A percentile compares a stretch with the other conserved stretches of the same genome.
Conservation (phyloP, 2,888 invertebrate species). For the Netelia fuscicornis region DNA sequence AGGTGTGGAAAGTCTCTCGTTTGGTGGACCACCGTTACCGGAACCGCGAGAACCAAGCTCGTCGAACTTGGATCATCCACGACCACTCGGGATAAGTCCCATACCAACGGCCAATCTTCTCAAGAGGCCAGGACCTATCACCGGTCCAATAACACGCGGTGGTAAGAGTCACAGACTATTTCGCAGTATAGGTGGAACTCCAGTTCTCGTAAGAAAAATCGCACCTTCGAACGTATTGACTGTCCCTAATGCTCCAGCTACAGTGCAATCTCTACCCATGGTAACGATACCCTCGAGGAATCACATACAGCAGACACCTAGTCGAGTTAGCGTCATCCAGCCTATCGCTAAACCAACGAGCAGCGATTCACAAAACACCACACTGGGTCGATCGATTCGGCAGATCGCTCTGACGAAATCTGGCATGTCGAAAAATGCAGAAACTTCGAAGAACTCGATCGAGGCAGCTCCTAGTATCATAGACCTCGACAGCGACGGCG, state of each 20-base stretch:
- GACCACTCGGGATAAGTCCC: slow-evolving; percentile 69
- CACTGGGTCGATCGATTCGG: slow-evolving; percentile 20
- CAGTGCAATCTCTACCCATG: slow-evolving; percentile 69
- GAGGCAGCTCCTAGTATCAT: slow-evolving; percentile 73
- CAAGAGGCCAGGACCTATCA: slow-evolving; percentile 60
- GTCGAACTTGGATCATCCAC: slow-evolving; percentile 31
- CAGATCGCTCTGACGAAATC: not conserved
- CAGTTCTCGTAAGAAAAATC: slow-evolving; percentile 61
- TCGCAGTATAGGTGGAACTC: slow-evolving; percentile 43
- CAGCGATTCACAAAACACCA: not conserved
- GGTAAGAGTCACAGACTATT: slow-evolving; percentile 56
- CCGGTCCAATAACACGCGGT: slow-evolving; percentile 43
- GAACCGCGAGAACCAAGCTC: slow-evolving; percentile 43
- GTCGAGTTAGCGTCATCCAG: slow-evolving; percentile 42
- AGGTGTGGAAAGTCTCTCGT: slow-evolving; percentile 70
- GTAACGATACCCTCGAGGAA: slow-evolving; percentile 71
- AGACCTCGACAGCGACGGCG: slow-evolving; percentile 78
- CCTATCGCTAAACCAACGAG: not conserved
- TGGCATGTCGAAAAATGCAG: slow-evolving; percentile 60
- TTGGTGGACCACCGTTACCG: slow-evolving; percentile 2
- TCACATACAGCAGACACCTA: slow-evolving; percentile 24
- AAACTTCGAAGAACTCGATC: slow-evolving; percentile 56
- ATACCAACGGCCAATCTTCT: slow-evolving; percentile 75
- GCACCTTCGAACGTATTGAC: slow-evolving; percentile 33
- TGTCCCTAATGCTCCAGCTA: not conserved